Evolutionary conservation across 2,113 vertebrate genomes (phyloP).

Genomic region (Ceyx cyanopectus): DNA sequence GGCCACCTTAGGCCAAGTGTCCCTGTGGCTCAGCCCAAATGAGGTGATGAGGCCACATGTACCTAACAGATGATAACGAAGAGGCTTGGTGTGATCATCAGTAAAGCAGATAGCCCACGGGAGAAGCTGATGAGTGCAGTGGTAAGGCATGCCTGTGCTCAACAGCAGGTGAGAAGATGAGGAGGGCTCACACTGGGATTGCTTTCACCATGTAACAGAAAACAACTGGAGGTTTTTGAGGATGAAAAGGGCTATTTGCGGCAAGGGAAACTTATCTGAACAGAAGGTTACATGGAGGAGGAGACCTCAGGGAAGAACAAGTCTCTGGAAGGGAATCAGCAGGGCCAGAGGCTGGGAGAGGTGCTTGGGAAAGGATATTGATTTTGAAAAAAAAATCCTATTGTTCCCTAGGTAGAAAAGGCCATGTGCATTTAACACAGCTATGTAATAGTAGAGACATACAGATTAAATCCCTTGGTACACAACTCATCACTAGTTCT

Average conservation of each 20-base stretch:
- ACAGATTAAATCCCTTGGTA: background rate
- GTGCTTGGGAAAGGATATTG: background rate
- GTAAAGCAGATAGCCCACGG: background rate
- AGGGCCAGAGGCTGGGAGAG: background rate
- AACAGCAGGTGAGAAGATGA: background rate
- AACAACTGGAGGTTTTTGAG: background rate
- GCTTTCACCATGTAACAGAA: background rate
- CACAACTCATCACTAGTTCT: background rate
- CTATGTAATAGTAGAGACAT: background rate
- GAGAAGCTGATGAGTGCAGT: background rate
- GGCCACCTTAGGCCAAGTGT: background rate
- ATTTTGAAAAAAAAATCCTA: background rate
- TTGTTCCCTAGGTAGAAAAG: background rate
- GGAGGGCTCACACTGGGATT: background rate
- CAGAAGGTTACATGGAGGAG: background rate
- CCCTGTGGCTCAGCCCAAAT: background rate
- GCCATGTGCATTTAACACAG: background rate
- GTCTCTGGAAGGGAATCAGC: background rate
- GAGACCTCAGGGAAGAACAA: background rate
- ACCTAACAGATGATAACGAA: background rate
- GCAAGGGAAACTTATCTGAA: background rate
- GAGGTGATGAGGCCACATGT: background rate
- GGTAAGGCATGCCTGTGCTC: fast-evolving
- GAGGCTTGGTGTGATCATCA: background rate
- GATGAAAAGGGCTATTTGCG: background rate